Evolutionary conservation across 2,888 invertebrate genomes (phyloP).

Genomic region (Dynastes hyllus): DNA sequence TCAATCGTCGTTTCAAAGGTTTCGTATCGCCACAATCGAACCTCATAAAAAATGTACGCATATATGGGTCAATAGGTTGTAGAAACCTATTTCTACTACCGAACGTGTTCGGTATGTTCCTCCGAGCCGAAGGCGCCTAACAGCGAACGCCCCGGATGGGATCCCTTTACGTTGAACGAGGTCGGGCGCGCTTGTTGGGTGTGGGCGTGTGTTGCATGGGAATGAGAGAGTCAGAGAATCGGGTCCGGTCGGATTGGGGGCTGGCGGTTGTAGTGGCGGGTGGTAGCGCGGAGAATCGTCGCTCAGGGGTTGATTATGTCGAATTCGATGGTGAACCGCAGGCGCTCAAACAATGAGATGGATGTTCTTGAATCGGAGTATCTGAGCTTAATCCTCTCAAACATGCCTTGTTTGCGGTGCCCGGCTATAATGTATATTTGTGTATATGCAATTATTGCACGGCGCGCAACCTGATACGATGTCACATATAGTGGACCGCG

Average conservation of each 20-base stretch:
- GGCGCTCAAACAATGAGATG: constrained; percentile 57
- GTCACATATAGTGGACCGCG: constrained; percentile 64
- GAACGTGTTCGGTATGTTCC: constrained; percentile 25
- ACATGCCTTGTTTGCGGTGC: constrained; percentile 66
- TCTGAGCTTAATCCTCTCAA: constrained; percentile 60
- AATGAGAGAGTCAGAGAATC: neutral
- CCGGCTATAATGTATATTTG: constrained; percentile 63
- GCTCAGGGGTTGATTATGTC: constrained; percentile 52
- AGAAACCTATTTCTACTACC: constrained; percentile 26
- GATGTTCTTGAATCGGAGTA: constrained; percentile 58
- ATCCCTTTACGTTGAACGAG: constrained; percentile 31
- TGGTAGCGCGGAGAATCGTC: neutral
- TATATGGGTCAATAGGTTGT: constrained; percentile 54
- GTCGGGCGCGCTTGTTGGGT: constrained; percentile 11
- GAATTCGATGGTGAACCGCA: constrained; percentile 57
- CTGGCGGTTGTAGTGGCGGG: neutral
- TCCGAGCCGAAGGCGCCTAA: constrained; percentile 1
- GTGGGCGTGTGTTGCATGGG: too few species aligned
- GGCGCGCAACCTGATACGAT: constrained; percentile 58
- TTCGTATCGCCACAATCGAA: constrained; percentile 49
- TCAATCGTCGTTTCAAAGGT: constrained; percentile 12
- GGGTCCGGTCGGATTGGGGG: neutral
- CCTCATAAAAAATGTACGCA: constrained; percentile 52
- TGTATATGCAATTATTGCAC: constrained; percentile 65
- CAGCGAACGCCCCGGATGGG: neutral